Conservation (phyloP, 2,797 vertebrate species). For the Microchirus variegatus region DNA sequence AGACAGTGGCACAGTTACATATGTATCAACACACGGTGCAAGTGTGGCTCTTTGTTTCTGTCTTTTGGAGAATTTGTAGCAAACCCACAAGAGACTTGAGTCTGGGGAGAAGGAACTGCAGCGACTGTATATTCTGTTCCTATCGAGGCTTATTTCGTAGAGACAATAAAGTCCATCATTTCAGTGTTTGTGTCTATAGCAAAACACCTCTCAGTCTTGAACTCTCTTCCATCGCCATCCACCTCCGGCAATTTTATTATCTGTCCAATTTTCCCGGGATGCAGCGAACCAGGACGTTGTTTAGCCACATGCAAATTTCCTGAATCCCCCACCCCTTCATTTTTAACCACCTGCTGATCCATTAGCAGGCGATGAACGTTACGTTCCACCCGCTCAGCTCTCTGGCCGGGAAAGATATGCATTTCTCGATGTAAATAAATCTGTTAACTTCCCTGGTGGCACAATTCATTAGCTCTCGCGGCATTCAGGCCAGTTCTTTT, state of each 20-base stretch:
- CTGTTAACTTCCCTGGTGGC: slow-evolving; percentile 74
- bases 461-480: slow-evolving; percentile 75
- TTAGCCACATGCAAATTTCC: too few relatives aligned
- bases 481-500: slow-evolving; percentile 62
- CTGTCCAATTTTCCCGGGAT: slow-evolving; percentile 42
- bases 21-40: too few relatives aligned
- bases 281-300: slow-evolving; percentile 5
- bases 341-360: slow-evolving; percentile 34
- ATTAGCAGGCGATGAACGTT: slow-evolving; percentile 42
- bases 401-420: slow-evolving; percentile 61
- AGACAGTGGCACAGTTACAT: too few relatives aligned
- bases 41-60: too few relatives aligned
- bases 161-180: too few relatives aligned
- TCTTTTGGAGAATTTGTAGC: too few relatives aligned
- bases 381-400: slow-evolving; percentile 49
- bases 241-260: slow-evolving; percentile 45
- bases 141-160: too few relatives aligned
- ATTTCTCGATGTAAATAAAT: slow-evolving; percentile 75
- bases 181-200: slow-evolving; percentile 18
- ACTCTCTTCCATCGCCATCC: slow-evolving; percentile 36
- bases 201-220: slow-evolving; percentile 42
- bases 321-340: slow-evolving; percentile 12
- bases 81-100: too few relatives aligned
- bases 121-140: too few relatives aligned
- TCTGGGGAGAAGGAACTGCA: too few relatives aligned